Evolutionary conservation across 2,797 vertebrate species (phyloP), one percentile per base, ranked within the genome.

Genomic region (Enteromius paludinosus): DNA sequence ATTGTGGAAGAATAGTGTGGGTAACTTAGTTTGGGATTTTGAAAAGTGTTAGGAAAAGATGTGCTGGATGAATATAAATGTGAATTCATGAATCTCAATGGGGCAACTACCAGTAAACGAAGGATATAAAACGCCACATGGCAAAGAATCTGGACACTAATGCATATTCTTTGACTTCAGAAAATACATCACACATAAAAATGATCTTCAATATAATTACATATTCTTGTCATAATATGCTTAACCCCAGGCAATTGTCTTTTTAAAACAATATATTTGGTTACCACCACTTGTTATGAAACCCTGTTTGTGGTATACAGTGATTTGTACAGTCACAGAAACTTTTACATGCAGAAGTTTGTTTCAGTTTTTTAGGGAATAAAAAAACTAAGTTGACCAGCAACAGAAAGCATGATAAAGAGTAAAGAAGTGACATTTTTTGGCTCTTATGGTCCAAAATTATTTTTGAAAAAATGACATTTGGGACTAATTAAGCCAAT

Each of bases 11-110:
- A 49, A 71, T 79, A 88, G 65, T 79, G 75, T 85, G 78, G 38
- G 84, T 80, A 75, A 84, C 71, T 56, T 82, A 74, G 61, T 83
- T 82, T 85, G 68, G 74, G 81, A 84, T 85, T 87, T 79, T 75
- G 62, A 82, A 85, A 86, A 83, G 72, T 33, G 43, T 74, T 65
- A 52, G 72, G 52, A 84, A 82, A 71, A 59, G 62, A 82, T 79
- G 62, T 86, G 82, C 82, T 78, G 78, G 71, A 49, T 62, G 65
- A 77, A 83, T 56, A 56, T 20, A 25, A 84, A 83, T 49, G 78
- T 71, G 84, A 88, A 85, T 74, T 83, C 87, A 23, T 49, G 76
- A 90, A 90, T 90, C 84, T 86, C 88, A 89, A 62, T 35, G 62
- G 79, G 78, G 68, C 75, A 66, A 78, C 78, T 86, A 70, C 54